These are phyloP conservation scores for Sebastes glaucus DNA, from an alignment of 2,797 vertebrate genomes.

Conservation along the genomic window DNA sequence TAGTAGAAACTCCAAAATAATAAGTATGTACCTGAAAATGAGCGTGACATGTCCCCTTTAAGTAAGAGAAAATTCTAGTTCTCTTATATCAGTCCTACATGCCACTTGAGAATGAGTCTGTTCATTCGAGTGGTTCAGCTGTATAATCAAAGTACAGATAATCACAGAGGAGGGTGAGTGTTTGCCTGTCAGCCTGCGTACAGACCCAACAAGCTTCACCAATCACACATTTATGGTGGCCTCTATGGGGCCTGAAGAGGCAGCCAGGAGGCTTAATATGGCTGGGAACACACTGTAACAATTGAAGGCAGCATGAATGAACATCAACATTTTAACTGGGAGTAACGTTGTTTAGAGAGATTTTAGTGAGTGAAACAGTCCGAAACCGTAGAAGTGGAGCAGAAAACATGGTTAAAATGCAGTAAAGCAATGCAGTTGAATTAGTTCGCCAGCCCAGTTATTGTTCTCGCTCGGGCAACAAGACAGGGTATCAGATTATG, in stretches of 20 bases:
- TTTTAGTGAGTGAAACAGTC: neutral
- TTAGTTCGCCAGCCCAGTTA: neutral
- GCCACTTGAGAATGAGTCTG: neutral
- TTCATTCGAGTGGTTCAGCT: neutral
- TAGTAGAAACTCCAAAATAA: too few relatives aligned
- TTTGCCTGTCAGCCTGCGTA: neutral
- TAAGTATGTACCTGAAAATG: too few relatives aligned
- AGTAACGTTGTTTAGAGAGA: neutral
- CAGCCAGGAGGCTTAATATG: neutral
- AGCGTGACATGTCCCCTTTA: too few relatives aligned
- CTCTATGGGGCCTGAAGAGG: neutral
- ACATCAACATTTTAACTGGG: neutral
- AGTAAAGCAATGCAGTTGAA: neutral
- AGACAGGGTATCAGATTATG: constrained; percentile 11
- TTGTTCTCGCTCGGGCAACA: neutral
- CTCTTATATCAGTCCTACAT: too few relatives aligned
- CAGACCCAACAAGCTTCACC: neutral
- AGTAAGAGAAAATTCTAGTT: too few relatives aligned
- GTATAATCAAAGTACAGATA: neutral
- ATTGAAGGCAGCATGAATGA: neutral
- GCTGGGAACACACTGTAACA: neutral
- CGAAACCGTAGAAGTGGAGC: neutral
- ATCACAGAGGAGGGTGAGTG: neutral
- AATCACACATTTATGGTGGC: neutral
- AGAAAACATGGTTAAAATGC: neutral